Conservation (phyloP, 1,140 invertebrate species). For the Dufourea novaeangliae region DNA sequence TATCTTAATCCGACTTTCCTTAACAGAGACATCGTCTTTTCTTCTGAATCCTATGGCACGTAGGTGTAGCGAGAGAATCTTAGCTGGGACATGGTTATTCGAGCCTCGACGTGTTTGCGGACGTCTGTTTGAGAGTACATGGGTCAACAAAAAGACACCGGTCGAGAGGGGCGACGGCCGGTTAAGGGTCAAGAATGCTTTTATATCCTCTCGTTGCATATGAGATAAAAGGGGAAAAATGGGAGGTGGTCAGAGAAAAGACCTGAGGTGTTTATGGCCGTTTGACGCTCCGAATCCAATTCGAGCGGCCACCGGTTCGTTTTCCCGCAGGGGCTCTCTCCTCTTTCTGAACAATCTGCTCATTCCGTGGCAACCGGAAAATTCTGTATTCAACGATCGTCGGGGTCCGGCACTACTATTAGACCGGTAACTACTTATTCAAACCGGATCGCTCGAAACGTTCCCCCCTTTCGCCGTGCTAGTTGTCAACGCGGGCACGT, state of each 20-base stretch:
- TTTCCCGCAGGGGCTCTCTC: slow-evolving; percentile 10
- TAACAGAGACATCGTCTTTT: not conserved
- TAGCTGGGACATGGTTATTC: not conserved
- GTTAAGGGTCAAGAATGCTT: slow-evolving; percentile 20
- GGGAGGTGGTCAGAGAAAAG: not conserved
- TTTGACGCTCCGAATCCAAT: slow-evolving; percentile 56
- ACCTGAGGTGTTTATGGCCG: slow-evolving; percentile 66
- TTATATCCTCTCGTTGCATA: slow-evolving; percentile 10
- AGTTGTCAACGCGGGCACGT: slow-evolving; percentile 78
- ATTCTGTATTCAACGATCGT: slow-evolving; percentile 77
- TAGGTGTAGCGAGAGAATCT: not conserved
- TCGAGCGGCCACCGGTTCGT: not conserved
- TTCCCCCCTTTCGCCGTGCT: slow-evolving; percentile 55
- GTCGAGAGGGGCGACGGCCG: slow-evolving; percentile 28
- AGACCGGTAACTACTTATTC: slow-evolving; percentile 80
- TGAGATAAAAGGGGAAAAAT: slow-evolving; percentile 11
- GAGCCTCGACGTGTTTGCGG: slow-evolving; percentile 1
- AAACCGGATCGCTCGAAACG: slow-evolving; percentile 74
- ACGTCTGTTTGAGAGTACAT: slow-evolving; percentile 28
- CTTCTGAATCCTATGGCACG: not conserved
- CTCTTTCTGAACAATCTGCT: slow-evolving; percentile 53
- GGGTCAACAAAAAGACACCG: slow-evolving; percentile 20
- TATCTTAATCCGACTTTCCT: not conserved
- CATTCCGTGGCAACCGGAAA: slow-evolving; percentile 43
- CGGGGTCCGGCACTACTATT: slow-evolving; percentile 76